Percentiles rank a stretch among this genome's conserved stretches.
Conservation (phyloP, 1,140 invertebrate genomes). For the Olivierus martensii region DNA sequence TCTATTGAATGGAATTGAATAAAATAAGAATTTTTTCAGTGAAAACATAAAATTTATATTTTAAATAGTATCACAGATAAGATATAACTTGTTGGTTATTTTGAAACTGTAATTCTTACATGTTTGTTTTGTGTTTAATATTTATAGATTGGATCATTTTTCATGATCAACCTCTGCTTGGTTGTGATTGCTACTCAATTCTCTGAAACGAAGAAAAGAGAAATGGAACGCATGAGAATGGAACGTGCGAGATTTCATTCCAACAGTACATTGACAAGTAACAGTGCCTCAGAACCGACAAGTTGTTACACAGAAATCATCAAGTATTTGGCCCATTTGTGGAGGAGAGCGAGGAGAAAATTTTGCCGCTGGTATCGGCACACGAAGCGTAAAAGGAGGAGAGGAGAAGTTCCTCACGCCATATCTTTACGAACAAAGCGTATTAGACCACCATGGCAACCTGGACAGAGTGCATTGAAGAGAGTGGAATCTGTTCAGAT, state of each 20-base stretch:
- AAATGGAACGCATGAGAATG: slow-evolving; percentile 96
- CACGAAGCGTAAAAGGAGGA: neutral
- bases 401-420: neutral
- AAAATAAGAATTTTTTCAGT: too few species aligned
- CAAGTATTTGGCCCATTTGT: slow-evolving; percentile 14
- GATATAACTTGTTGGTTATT: too few species aligned
- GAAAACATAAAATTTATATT: too few species aligned
- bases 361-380: neutral
- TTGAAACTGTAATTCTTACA: too few species aligned
- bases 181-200: slow-evolving; percentile 99
- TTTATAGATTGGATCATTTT: slow-evolving; percentile 95
- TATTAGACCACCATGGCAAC: neutral
- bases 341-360: neutral
- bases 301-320: slow-evolving; percentile 85
- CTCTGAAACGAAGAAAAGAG: slow-evolving; percentile 97
- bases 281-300: slow-evolving; percentile 79
- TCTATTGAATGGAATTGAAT: too few species aligned
- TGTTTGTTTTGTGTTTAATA: too few species aligned
- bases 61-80: too few species aligned
- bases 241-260: slow-evolving; percentile 94
- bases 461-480: neutral
- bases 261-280: slow-evolving; percentile 80
- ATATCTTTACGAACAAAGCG: neutral
- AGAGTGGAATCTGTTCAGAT: neutral
- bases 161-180: slow-evolving; percentile 99